phyloP scores from a whole-genome alignment of 2,888 invertebrate species.

The Celastrina argiolus region DNA sequence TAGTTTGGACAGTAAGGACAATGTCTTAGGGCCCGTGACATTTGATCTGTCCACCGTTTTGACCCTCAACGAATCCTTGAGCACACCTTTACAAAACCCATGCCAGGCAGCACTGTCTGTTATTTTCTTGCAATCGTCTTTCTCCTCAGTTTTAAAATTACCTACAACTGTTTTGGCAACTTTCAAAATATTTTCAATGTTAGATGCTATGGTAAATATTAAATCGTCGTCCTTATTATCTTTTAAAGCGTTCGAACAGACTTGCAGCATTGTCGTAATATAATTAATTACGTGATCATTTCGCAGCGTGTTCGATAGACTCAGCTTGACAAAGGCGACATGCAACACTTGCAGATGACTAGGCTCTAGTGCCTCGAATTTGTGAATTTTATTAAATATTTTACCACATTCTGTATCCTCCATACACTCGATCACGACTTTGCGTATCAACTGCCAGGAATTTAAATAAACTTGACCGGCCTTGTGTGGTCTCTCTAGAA shows the following conservation, averaged over 20 bases:
- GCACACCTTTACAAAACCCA: constrained; percentile 79
- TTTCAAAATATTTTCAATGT: constrained; percentile 53
- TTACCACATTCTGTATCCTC: constrained; percentile 74
- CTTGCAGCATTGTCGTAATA: constrained; percentile 74
- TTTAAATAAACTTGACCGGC: constrained; percentile 81
- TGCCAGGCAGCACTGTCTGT: constrained; percentile 74
- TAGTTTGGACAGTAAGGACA: constrained; percentile 76
- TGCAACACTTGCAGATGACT: constrained; percentile 78
- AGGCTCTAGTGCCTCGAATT: constrained; percentile 79
- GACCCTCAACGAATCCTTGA: constrained; percentile 81
- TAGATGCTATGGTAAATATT: constrained; percentile 44
- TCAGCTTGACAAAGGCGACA: constrained; percentile 74
- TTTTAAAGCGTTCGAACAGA: constrained; percentile 70
- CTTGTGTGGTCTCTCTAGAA: constrained; percentile 83
- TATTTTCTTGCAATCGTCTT: constrained; percentile 58
- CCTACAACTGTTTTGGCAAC: constrained; percentile 49
- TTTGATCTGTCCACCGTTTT: constrained; percentile 52
- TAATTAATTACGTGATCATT: constrained; percentile 71
- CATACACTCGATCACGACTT: constrained; percentile 80
- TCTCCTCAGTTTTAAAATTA: constrained; percentile 40
- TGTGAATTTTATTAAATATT: constrained; percentile 78
- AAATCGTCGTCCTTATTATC: constrained; percentile 47
- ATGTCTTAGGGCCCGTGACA: constrained; percentile 61
- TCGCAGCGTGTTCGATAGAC: constrained; percentile 48
- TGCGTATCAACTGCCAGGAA: constrained; percentile 76